Conservation (phyloP, 2,888 invertebrate species). For the Mimas tiliae region DNA sequence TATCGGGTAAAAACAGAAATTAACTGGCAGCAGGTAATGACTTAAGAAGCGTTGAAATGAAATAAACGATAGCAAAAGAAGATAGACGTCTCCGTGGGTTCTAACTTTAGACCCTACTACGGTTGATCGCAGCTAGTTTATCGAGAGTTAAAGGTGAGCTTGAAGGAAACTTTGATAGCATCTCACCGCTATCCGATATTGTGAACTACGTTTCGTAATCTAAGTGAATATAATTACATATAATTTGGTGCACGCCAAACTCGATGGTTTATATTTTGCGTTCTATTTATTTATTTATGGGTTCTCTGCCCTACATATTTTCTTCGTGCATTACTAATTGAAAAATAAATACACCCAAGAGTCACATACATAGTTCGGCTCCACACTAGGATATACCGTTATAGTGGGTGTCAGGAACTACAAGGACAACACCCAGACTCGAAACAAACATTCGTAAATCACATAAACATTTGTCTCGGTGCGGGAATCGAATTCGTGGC, state of each 20-base stretch:
- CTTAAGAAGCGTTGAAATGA: neutral
- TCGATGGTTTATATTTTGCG: neutral
- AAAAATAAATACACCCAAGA: too few species aligned
- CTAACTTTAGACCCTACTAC: constrained; percentile 4
- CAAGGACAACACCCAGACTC: too few species aligned
- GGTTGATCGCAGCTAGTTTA: neutral
- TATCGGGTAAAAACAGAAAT: neutral
- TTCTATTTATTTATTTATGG: neutral
- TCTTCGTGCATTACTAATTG: too few species aligned
- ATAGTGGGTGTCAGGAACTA: too few species aligned
- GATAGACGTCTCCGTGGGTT: neutral
- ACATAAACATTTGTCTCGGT: too few species aligned
- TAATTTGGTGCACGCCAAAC: too few species aligned
- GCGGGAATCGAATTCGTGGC: too few species aligned
- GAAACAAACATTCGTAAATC: too few species aligned
- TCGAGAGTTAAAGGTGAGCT: constrained; percentile 13
- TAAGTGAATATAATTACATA: neutral
- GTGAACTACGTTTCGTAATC: neutral
- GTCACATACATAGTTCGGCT: too few species aligned
- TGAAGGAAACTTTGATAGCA: constrained; percentile 18
- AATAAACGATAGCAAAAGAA: neutral
- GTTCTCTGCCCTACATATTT: neutral
- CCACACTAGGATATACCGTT: too few species aligned
- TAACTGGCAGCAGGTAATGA: neutral
- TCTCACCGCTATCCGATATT: constrained; percentile 1